phyloP scores from a whole-genome alignment of 2,888 invertebrate species.

The Myopa tessellatipennis region DNA sequence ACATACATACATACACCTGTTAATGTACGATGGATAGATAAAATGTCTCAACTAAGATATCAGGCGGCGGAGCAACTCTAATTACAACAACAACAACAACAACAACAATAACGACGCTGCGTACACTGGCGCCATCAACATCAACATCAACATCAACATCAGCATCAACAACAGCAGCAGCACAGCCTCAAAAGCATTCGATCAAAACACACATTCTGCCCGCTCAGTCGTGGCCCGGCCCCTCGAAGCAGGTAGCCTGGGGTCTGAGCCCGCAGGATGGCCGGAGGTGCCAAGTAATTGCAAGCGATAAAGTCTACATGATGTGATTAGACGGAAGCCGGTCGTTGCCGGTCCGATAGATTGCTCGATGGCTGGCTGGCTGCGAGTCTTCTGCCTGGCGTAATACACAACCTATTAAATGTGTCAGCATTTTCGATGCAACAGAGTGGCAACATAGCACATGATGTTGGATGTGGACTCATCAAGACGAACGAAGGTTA shows the following conservation, averaged over 20 bases:
- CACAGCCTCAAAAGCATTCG: conserved; percentile 2
- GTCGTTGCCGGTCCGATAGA: not conserved
- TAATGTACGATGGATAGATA: too few species aligned
- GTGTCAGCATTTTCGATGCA: too few species aligned
- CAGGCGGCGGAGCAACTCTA: not conserved
- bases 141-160: not conserved
- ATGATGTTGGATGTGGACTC: too few species aligned
- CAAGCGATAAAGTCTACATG: not conserved
- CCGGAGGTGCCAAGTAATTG: conserved; percentile 24
- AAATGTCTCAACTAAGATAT: too few species aligned
- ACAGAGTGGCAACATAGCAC: too few species aligned
- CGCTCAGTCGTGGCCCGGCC: not conserved
- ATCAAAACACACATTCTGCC: not conserved
- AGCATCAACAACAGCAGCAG: not conserved
- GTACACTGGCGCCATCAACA: conserved; percentile 20
- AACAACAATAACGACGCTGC: not conserved
- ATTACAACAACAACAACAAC: conserved; percentile 23
- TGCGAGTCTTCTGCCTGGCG: not conserved
- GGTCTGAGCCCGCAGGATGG: not conserved
- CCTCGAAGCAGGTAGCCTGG: not conserved
- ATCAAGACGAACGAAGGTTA: too few species aligned
- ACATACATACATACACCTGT: too few species aligned
- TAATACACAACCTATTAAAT: too few species aligned
- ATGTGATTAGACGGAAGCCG: not conserved
- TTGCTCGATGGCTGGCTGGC: not conserved